Evolutionary conservation across 2,113 vertebrate species (phyloP), one percentile per base, ranked within the genome.

Genomic region (Charadrius vociferus): DNA sequence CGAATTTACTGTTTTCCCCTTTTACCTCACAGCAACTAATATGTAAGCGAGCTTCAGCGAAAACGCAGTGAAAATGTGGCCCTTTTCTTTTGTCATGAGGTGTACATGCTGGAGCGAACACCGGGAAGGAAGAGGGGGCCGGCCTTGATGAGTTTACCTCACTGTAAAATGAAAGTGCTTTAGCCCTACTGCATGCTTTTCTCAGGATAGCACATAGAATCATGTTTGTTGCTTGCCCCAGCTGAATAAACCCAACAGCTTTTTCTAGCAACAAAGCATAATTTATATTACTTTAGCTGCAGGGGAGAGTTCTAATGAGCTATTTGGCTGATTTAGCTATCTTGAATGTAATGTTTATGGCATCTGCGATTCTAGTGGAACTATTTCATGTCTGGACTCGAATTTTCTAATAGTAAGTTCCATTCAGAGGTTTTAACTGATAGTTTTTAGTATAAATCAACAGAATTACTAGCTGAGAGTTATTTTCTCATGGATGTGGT

Each of bases 1-100:
- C 72, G 32, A 9, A 3, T 19, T 23, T n/a, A 3, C 9, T 0
- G 0, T 30, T 75, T 52, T 41, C 32, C 47, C 29, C 18, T 74
- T 73, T 61, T 39, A 3, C 36, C 32, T 36, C 7, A 1, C 19
- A 1, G 16, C 30, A 30, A 16, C 30, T 32, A 7, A 10, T 9
- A 3, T 1, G 12, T 18, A 4, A 43, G 68, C 0, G 3, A 55
- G 12, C 14, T 41, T 12, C 37, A 8, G 29, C 1, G 5, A 43
- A 36, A 56, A 27, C 5, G 0, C 4, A 2, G 45, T 1, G 2
- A 10, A 26, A 62, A 39, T 1, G 10, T 34, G 63, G 9, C 4
- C 8, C 52, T 86, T 59, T 59, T 26, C 24, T 88, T 41, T 26
- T n/a, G 1, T 19, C 0, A 0, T 12, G 36, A 19, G 30, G 13